phyloP scores from a whole-genome alignment of 2,797 vertebrate species.

The Melanotaenia maccullochi region DNA sequence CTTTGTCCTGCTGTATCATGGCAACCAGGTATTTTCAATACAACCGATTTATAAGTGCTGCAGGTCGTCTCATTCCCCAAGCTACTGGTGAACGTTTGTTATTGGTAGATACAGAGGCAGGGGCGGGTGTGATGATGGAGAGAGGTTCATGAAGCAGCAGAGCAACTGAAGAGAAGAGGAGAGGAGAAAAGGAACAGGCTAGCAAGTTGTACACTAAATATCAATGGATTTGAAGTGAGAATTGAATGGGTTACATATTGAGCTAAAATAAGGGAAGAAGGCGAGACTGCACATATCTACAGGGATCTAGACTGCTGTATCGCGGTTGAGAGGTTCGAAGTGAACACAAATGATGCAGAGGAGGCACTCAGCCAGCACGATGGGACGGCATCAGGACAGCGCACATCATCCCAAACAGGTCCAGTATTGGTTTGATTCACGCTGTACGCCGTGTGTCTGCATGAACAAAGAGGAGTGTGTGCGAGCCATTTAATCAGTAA shows the following conservation, averaged over 20 bases:
- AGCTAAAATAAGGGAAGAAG: conserved; percentile 11
- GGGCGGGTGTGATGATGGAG: conserved; percentile 61
- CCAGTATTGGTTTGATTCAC: conserved; percentile 38
- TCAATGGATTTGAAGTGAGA: conserved; percentile 43
- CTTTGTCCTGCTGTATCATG: conserved; percentile 86
- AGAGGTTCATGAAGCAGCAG: conserved; percentile 54
- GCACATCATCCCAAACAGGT: conserved; percentile 69
- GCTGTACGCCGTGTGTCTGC: neutral
- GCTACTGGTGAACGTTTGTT: conserved; percentile 50
- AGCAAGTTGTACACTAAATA: conserved; percentile 49
- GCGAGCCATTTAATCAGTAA: conserved; percentile 61
- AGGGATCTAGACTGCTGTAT: conserved; percentile 34
- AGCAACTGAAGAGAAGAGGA: conserved; percentile 12
- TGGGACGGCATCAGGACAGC: conserved; percentile 69
- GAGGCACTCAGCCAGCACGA: conserved; percentile 66
- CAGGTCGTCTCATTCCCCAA: conserved; percentile 48
- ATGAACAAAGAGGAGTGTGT: conserved; percentile 1
- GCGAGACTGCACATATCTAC: conserved; percentile 6
- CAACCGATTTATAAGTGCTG: conserved; percentile 68
- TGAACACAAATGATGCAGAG: conserved; percentile 69
- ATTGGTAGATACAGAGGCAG: conserved; percentile 64
- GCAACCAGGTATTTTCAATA: conserved; percentile 88
- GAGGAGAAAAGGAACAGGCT: conserved; percentile 31
- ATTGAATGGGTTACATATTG: conserved; percentile 13
- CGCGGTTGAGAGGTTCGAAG: conserved; percentile 11